Evolutionary conservation across 2,797 vertebrate genomes (phyloP).

Genomic region (Lacerta agilis): DNA sequence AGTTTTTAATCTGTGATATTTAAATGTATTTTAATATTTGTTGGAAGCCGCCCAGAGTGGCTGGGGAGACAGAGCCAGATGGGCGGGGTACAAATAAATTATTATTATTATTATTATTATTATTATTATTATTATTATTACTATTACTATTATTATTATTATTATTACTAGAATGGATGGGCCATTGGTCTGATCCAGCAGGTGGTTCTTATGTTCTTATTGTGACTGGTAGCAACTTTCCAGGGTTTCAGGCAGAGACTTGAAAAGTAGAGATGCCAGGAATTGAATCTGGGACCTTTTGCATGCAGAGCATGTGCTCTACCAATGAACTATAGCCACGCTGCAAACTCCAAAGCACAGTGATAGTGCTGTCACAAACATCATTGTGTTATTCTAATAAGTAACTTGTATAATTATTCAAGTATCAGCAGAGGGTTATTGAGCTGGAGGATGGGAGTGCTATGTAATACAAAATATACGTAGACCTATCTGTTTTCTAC

Average conservation of each 20-base stretch:
- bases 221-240: neutral
- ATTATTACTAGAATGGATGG: no score
- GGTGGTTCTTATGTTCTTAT: no score
- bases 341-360: neutral
- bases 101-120: no score
- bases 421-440: neutral
- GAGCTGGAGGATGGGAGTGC: neutral
- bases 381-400: neutral
- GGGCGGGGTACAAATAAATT: no score
- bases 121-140: no score
- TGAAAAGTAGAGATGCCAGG: neutral
- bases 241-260: neutral
- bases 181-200: no score
- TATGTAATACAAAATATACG: neutral
- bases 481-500: neutral
- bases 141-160: no score
- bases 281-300: neutral
- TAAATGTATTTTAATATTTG: no score
- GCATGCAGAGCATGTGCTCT: neutral
- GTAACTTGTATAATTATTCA: no score
- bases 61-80: no score
- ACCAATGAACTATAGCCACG: neutral
- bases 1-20: no score
- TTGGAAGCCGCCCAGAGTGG: no score
- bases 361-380: neutral